Percentiles rank a stretch among this genome's conserved stretches.
Conservation (phyloP, 2,888 invertebrate genomes). For the Lasioglossum marginatum region DNA sequence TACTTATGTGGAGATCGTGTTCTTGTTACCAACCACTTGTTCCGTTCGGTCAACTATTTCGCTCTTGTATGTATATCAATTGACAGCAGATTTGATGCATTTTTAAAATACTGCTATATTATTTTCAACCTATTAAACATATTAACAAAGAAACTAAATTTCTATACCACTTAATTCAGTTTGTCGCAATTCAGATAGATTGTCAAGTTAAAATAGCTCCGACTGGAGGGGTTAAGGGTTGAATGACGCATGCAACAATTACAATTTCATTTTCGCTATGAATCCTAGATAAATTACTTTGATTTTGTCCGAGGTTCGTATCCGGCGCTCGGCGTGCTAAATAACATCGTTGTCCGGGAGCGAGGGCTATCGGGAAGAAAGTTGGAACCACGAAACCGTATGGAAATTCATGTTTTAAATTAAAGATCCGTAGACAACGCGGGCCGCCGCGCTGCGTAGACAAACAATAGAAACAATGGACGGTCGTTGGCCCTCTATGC, state of each 20-base stretch:
- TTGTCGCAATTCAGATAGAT: too few relatives aligned
- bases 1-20: background rate
- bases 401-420: conserved; percentile 69
- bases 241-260: background rate
- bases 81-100: too few relatives aligned
- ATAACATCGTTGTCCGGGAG: background rate
- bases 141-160: too few relatives aligned
- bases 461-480: conserved; percentile 74
- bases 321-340: background rate
- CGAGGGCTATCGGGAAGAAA: conserved; percentile 22
- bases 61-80: too few relatives aligned
- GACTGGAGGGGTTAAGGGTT: background rate
- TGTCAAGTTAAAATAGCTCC: too few relatives aligned
- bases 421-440: conserved; percentile 62
- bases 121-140: too few relatives aligned
- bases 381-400: conserved; percentile 54
- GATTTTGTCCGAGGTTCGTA: background rate
- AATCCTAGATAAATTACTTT: background rate
- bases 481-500: conserved; percentile 44
- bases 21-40: background rate
- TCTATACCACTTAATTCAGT: too few relatives aligned
- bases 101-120: too few relatives aligned
- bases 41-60: background rate
- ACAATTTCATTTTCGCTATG: background rate
- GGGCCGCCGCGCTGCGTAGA: conserved; percentile 55